A percentile compares a stretch with the other conserved stretches of the same genome.
phyloP scores from a whole-genome alignment of 2,888 invertebrate species.

The Linhomoeus sp. region DNA sequence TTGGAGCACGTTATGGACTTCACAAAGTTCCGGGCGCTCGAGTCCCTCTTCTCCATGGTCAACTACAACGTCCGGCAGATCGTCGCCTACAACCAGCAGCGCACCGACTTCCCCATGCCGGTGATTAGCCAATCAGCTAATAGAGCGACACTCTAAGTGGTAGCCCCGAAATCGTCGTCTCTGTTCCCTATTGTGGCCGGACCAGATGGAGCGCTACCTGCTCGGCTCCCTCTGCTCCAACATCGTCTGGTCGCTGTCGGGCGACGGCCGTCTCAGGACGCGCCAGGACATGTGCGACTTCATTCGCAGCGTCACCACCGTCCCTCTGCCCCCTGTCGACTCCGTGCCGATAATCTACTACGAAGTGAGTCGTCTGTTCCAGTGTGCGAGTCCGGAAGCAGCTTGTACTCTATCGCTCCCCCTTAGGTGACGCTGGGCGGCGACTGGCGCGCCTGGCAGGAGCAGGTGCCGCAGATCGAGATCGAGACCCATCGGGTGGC shows the following conservation, averaged over 20 bases:
- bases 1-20: constrained; percentile 94
- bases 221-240: constrained; percentile 81
- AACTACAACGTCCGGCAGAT: constrained; percentile 71
- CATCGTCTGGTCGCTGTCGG: constrained; percentile 88
- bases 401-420: no score
- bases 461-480: constrained; percentile 93
- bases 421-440: constrained; percentile 60
- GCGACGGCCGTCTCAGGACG: constrained; percentile 88
- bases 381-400: no score
- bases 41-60: constrained; percentile 88
- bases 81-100: constrained; percentile 70
- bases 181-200: constrained; percentile 51
- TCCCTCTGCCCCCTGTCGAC: constrained; percentile 62
- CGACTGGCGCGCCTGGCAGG: constrained; percentile 92
- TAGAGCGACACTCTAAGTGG: no score
- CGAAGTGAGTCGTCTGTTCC: no score
- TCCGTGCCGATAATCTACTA: constrained; percentile 75
- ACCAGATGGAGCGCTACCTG: constrained; percentile 78
- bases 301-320: constrained; percentile 77
- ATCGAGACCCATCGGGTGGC: constrained; percentile 96
- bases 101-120: constrained; percentile 73
- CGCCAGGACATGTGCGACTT: constrained; percentile 86
- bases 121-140: constrained; percentile 20
- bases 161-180: no score
- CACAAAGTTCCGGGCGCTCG: constrained; percentile 78